Conservation (phyloP, 35 echinoderm and acorn worm species). For the Heliocidaris erythrogramma region DNA sequence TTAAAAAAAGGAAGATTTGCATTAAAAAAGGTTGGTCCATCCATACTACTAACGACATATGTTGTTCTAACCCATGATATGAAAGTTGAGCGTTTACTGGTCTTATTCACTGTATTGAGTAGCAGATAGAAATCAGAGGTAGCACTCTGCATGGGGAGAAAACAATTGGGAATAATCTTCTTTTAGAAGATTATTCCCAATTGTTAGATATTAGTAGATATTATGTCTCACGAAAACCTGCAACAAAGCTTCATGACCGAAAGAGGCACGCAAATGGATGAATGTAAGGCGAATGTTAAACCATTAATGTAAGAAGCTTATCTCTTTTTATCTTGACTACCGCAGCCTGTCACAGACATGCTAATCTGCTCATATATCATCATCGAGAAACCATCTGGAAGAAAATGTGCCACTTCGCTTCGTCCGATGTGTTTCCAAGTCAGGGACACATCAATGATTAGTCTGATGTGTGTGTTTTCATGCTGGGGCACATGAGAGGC, state of each 20-base stretch:
- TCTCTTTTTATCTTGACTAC: background rate
- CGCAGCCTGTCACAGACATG: constrained; percentile 15
- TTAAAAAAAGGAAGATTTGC: too few species aligned
- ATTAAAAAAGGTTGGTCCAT: background rate
- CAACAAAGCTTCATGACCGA: background rate
- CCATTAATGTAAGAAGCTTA: background rate
- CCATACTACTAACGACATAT: background rate
- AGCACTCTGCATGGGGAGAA: background rate
- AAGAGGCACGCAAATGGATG: background rate
- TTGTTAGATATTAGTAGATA: too few species aligned
- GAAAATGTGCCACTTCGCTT: background rate
- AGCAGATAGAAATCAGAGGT: background rate
- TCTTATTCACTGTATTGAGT: background rate
- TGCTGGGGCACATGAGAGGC: background rate
- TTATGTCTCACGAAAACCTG: background rate
- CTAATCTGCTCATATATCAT: constrained; percentile 28
- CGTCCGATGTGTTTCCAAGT: too few species aligned
- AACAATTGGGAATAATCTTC: background rate
- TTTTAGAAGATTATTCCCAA: background rate
- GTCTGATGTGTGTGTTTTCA: background rate
- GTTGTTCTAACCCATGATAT: background rate
- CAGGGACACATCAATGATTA: too few species aligned
- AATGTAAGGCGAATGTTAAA: background rate
- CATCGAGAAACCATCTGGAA: constrained; percentile 19
- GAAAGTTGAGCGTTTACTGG: background rate